A percentile compares a stretch with the other conserved stretches of the same genome.
phyloP scores from a whole-genome alignment of 2,113 vertebrate genomes.

The Ranitomeya variabilis region DNA sequence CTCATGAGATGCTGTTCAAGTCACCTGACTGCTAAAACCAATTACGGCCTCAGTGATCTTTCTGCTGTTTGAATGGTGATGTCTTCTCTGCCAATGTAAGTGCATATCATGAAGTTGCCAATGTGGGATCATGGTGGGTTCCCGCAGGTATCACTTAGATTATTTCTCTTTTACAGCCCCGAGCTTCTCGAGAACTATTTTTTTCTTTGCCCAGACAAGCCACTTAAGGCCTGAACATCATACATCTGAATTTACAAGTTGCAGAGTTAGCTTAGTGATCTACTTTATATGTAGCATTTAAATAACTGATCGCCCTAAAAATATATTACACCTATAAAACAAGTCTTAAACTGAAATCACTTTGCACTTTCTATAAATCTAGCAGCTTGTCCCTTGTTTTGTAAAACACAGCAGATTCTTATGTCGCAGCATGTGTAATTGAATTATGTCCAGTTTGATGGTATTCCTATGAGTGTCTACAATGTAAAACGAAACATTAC shows the following conservation, averaged over 20 bases:
- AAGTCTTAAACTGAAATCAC: neutral
- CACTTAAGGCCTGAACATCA: neutral
- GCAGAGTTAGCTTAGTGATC: neutral
- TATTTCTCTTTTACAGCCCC: too few species aligned
- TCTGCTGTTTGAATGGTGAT: too few species aligned
- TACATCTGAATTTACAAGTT: neutral
- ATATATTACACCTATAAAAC: slow-evolving; percentile 10
- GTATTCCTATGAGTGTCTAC: slow-evolving; percentile 36
- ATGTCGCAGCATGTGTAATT: slow-evolving; percentile 50
- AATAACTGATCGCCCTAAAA: neutral
- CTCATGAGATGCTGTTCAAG: too few species aligned
- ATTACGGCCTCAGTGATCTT: too few species aligned
- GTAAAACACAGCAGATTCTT: slow-evolving; percentile 47
- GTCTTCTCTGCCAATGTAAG: too few species aligned
- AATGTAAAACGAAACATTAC: slow-evolving; percentile 59
- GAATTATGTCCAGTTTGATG: slow-evolving; percentile 36
- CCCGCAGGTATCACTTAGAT: too few species aligned
- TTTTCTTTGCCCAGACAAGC: too few species aligned
- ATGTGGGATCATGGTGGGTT: too few species aligned
- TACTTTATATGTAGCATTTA: neutral
- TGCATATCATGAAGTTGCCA: too few species aligned
- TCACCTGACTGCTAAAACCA: too few species aligned
- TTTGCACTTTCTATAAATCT: neutral
- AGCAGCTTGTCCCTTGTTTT: slow-evolving; percentile 8
- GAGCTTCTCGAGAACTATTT: too few species aligned